A percentile compares a stretch with the other conserved stretches of the same genome.
phyloP scores from a whole-genome alignment of 1,140 invertebrate species.

The Microplitis demolitor region DNA sequence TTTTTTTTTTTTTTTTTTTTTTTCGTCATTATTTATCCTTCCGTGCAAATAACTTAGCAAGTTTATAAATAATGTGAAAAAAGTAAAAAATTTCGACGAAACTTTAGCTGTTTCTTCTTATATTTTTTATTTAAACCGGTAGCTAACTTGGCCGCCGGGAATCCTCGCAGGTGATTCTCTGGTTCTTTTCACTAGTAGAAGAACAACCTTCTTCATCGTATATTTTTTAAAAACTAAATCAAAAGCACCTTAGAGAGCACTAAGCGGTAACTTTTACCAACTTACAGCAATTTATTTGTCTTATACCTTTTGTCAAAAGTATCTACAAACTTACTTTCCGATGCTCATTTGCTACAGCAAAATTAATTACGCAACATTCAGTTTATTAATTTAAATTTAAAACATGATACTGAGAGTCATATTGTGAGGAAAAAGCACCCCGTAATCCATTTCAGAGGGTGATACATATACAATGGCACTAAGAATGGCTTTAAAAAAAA shows the following conservation, averaged over 20 bases:
- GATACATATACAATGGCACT: neutral
- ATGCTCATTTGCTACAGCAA: too few species aligned
- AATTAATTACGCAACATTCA: too few species aligned
- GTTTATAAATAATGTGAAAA: neutral
- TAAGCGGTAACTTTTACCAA: constrained; percentile 1
- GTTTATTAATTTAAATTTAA: too few species aligned
- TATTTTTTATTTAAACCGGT: neutral
- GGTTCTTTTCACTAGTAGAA: neutral
- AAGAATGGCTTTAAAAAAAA: too few species aligned
- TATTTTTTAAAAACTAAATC: constrained; percentile 24
- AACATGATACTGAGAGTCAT: too few species aligned
- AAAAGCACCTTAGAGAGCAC: constrained; percentile 33
- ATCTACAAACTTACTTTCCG: neutral
- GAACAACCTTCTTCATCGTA: constrained; percentile 3
- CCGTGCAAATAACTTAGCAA: too few species aligned
- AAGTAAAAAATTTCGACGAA: neutral
- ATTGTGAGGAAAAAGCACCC: too few species aligned
- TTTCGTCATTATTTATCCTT: neutral
- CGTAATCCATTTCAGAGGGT: too few species aligned
- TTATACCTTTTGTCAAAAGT: neutral
- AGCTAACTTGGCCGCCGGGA: neutral
- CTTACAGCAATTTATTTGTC: constrained; percentile 2
- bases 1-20: neutral
- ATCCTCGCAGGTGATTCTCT: neutral
- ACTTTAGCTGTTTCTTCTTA: neutral